These are phyloP conservation scores for Psix sp. DNA, from an alignment of 1,140 invertebrate genomes.

Conservation along the genomic window DNA sequence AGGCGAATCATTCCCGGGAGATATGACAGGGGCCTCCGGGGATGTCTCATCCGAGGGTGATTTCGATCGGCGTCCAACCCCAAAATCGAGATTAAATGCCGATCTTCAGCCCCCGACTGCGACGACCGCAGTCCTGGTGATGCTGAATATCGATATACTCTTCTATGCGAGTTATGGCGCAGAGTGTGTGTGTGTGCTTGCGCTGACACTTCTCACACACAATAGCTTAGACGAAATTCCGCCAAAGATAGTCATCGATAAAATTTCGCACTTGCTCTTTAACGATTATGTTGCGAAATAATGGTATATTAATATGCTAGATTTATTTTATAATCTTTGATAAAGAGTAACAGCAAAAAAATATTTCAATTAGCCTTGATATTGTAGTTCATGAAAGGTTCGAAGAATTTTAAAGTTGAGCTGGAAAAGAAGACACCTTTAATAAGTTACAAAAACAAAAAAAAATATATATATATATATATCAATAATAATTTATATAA, in stretches of 20 bases:
- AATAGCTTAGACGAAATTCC: slow-evolving; percentile 13
- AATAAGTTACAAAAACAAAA: too few relatives aligned
- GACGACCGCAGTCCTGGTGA: slow-evolving; percentile 30
- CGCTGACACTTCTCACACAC: slow-evolving; percentile 22
- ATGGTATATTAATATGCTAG: too few relatives aligned
- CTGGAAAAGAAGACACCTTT: too few relatives aligned
- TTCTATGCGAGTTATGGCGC: slow-evolving; percentile 6
- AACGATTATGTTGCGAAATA: too few relatives aligned
- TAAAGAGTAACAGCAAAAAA: too few relatives aligned
- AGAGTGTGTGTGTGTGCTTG: neutral
- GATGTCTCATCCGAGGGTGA: slow-evolving; percentile 62
- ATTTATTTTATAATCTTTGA: too few relatives aligned
- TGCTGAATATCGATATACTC: slow-evolving; percentile 42
- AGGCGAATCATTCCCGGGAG: slow-evolving; percentile 72
- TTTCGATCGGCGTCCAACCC: slow-evolving; percentile 63
- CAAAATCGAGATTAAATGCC: slow-evolving; percentile 75
- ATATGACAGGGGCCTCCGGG: slow-evolving; percentile 70
- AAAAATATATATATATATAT: too few relatives aligned
- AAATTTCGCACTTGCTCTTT: too few relatives aligned
- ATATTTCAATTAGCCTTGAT: too few relatives aligned
- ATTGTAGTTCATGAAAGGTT: too few relatives aligned
- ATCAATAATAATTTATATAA: too few relatives aligned
- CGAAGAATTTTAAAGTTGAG: too few relatives aligned
- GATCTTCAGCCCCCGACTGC: slow-evolving; percentile 48
- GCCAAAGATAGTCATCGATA: neutral